Conservation (phyloP, 1,140 invertebrate species). For the Bombus affinis region DNA sequence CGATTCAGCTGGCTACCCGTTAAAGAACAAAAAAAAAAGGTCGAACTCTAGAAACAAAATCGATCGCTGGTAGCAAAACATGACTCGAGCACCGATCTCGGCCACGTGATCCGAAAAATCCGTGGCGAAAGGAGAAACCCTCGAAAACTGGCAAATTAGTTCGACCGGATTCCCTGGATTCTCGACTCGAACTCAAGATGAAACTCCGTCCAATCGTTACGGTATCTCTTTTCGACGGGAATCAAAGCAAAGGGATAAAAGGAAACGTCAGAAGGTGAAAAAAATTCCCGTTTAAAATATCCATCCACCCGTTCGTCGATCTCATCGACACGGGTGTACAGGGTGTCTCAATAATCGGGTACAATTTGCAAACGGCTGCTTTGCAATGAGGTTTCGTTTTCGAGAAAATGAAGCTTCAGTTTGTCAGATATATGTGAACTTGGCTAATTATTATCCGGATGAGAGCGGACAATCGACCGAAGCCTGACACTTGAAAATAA, state of each 20-base stretch:
- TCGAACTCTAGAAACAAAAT: neutral
- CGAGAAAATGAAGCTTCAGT: too few species aligned
- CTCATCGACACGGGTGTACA: too few species aligned
- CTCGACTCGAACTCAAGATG: neutral
- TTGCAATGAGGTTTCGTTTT: too few species aligned
- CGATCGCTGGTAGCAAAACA: neutral
- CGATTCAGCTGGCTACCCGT: neutral
- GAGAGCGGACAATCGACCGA: too few species aligned
- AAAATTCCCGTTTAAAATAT: neutral
- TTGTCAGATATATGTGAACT: too few species aligned
- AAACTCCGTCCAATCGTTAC: neutral
- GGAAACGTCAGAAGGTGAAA: neutral
- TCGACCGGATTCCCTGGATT: neutral
- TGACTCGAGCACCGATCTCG: neutral
- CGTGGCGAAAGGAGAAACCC: neutral
- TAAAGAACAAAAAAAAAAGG: neutral
- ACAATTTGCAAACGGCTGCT: too few species aligned
- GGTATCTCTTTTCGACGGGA: neutral
- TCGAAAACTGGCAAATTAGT: constrained; percentile 22
- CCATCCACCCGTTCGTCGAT: neutral
- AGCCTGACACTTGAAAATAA: too few species aligned
- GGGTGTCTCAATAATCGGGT: too few species aligned
- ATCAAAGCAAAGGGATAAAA: neutral
- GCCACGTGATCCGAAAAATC: neutral
- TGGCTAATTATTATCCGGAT: too few species aligned